Conservation (phyloP, 2,797 vertebrate species). For the Glyptemys insculpta region DNA sequence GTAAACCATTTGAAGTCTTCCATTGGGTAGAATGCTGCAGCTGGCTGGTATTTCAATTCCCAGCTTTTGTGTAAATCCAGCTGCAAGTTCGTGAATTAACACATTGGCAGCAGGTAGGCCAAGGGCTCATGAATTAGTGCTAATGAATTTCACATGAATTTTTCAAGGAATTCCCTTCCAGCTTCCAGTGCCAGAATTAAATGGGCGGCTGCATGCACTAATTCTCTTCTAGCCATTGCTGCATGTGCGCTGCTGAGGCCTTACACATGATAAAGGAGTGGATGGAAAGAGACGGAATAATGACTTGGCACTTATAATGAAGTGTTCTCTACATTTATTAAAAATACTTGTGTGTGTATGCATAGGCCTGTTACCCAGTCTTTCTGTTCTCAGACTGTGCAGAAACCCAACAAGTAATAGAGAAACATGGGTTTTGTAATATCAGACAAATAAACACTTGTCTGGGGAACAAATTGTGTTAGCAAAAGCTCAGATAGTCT, state of each 20-base stretch:
- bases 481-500: not conserved
- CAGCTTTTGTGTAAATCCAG: not conserved
- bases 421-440: not conserved
- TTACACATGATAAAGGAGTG: accelerated
- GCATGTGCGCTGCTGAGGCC: accelerated
- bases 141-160: not conserved
- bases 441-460: not conserved
- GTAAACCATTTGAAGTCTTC: not conserved
- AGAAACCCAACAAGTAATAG: not conserved
- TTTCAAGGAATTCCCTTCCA: not conserved
- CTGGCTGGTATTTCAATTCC: not conserved
- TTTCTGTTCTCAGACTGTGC: not conserved
- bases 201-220: not conserved
- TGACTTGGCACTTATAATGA: not conserved
- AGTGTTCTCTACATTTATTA: not conserved
- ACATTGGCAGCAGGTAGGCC: not conserved
- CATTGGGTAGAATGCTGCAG: not conserved
- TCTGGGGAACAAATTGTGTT: not conserved
- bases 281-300: not conserved
- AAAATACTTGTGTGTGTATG: not conserved
- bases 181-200: not conserved
- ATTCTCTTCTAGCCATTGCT: not conserved
- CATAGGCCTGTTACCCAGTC: not conserved
- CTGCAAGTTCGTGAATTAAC: not conserved
- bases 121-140: not conserved